Percentiles rank a stretch among this genome's conserved stretches.
Conservation (phyloP, 1,140 invertebrate genomes). For the Phthorimaea operculella region DNA sequence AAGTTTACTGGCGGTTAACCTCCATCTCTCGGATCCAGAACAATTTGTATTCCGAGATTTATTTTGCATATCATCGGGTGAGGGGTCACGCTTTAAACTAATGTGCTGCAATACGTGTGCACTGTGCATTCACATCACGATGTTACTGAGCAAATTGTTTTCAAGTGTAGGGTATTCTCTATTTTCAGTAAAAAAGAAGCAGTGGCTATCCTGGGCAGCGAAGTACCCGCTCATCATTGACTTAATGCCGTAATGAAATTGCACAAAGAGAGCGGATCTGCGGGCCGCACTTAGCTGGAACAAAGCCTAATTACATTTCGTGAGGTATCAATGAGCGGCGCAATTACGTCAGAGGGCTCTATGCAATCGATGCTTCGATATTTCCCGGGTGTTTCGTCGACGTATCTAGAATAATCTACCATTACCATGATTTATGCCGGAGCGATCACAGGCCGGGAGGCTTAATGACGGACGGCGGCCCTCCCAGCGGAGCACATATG, state of each 20-base stretch:
- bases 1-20: constrained; percentile 1
- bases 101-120: neutral
- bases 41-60: constrained; percentile 1
- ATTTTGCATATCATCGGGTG: constrained; percentile 4
- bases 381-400: constrained; percentile 55
- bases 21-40: neutral
- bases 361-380: constrained; percentile 46
- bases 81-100: neutral
- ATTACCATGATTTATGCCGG: constrained; percentile 63
- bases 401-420: constrained; percentile 60
- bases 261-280: constrained; percentile 32
- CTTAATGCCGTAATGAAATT: constrained; percentile 36
- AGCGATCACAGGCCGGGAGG: constrained; percentile 42
- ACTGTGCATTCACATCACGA: neutral
- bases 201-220: constrained; percentile 5
- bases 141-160: neutral
- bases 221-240: constrained; percentile 29
- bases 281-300: constrained; percentile 40
- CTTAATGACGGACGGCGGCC: constrained; percentile 47
- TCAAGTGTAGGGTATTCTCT: neutral
- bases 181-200: constrained; percentile 4
- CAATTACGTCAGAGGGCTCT: constrained; percentile 53
- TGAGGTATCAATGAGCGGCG: constrained; percentile 57
- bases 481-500: constrained; percentile 48
- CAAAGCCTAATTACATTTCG: constrained; percentile 57